phyloP scores from a whole-genome alignment of 2,888 invertebrate species.

The Ommatoiulus sabulosus region DNA sequence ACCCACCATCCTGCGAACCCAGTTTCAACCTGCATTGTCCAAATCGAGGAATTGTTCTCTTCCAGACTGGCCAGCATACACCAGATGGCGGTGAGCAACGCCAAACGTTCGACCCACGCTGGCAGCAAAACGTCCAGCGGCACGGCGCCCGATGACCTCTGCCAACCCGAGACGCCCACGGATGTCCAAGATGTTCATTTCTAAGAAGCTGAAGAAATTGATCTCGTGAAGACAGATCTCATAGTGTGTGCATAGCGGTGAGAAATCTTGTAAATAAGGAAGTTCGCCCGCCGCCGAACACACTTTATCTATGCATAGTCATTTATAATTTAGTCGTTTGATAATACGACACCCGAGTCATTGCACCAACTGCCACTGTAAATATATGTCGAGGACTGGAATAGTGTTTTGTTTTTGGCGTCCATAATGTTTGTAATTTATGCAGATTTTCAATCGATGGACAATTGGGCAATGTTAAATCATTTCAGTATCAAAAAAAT shows the following conservation, averaged over 20 bases:
- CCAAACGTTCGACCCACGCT: conserved; percentile 41
- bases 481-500: not conserved
- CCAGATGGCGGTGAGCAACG: not conserved
- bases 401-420: not conserved
- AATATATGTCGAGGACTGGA: not conserved
- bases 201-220: conserved; percentile 44
- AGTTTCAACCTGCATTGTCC: conserved; percentile 51
- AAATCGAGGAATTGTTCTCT: conserved; percentile 55
- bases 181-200: conserved; percentile 59
- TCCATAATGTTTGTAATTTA: no score
- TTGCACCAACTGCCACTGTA: conserved; percentile 49
- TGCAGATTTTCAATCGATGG: no score
- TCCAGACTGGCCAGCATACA: conserved; percentile 49
- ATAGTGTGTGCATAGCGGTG: not conserved
- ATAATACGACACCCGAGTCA: conserved; percentile 17
- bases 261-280: conserved; percentile 45
- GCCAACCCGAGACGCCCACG: conserved; percentile 59
- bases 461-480: no score
- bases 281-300: not conserved
- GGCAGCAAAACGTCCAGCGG: conserved; percentile 45
- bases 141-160: conserved; percentile 49
- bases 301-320: conserved; percentile 26
- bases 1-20: conserved; percentile 57
- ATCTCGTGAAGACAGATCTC: conserved; percentile 29
- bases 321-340: conserved; percentile 42